Percentiles rank a stretch among this genome's conserved stretches.
phyloP scores from a whole-genome alignment of 2,888 invertebrate genomes.

The Pristionchus fissidentatus region DNA sequence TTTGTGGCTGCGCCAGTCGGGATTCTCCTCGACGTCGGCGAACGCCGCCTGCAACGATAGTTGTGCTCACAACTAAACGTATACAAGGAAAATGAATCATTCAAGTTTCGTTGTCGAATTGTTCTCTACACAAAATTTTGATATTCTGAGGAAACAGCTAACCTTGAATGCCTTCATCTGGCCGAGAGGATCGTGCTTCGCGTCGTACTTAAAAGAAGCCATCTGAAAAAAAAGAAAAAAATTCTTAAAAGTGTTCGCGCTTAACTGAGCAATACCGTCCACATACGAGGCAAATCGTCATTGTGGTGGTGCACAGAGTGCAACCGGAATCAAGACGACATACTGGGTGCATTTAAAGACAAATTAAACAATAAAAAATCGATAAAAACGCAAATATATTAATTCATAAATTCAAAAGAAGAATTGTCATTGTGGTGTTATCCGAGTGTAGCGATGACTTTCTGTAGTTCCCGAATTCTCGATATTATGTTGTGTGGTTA shows the following conservation, averaged over 20 bases:
- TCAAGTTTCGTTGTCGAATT: too few species aligned
- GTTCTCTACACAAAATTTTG: too few species aligned
- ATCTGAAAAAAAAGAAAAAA: slow-evolving; percentile 1
- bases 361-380: neutral
- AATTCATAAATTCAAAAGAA: neutral
- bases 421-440: slow-evolving; percentile 24
- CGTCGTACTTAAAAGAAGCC: slow-evolving; percentile 49
- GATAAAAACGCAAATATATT: too few species aligned
- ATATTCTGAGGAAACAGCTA: neutral
- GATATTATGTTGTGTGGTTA: too few species aligned
- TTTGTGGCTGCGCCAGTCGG: slow-evolving; percentile 64
- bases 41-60: slow-evolving; percentile 60
- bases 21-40: slow-evolving; percentile 64
- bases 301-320: neutral
- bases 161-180: slow-evolving; percentile 56
- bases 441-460: neutral
- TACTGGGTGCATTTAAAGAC: neutral
- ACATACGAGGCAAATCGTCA: neutral
- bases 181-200: slow-evolving; percentile 53
- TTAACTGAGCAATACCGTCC: neutral
- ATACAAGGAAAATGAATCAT: too few species aligned
- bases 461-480: neutral
- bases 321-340: neutral
- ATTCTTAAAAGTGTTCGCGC: neutral
- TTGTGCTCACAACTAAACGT: too few species aligned